Evolutionary conservation across 2,797 vertebrate species (phyloP), one percentile per base, ranked within the genome.

Genomic region (Varecia variegata): DNA sequence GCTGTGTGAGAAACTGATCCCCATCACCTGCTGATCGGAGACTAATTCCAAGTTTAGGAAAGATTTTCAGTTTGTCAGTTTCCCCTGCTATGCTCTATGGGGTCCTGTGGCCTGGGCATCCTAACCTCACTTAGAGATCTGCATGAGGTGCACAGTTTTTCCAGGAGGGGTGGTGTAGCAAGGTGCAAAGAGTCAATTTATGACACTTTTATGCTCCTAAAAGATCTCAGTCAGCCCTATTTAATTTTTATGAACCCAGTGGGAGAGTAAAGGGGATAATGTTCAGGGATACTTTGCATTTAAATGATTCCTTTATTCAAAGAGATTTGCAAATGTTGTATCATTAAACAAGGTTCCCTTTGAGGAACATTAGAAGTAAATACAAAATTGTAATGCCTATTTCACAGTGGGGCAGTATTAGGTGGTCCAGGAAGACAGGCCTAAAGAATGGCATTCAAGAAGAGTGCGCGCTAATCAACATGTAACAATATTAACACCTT

Each of bases 301-400:
- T 97, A 97, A 98, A 97, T 91, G 93, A 95, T 96, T 96, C 86
- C 47, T 95, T 97, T 97, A 95, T 95, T 97, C 96, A 90, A 90
- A 94, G 92, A 93, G 93, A 96, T 97, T 97, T 97, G 94, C 88
- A 97, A 97, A 94, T 95, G 96, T 86, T 95, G 38, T 62, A 80
- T 93, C 96, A 96, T 98, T 96, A 95, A 97, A 96, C 88, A 95
- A 95, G 95, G 40, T 93, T 96, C 58, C 95, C 93, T 96, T 93
- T 93, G 96, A 97, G 96, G 88, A 94, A 82, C 94, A 89, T 95
- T 95, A 96, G 93, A 96, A 92, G 91, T 68, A 97, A 96, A 97
- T 96, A 97, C 82, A 81, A 96, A 97, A 89, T 62, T 71, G 50
- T 38, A 77, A 73, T 84, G 70, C 65, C 65, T 83, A 2, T 80